A percentile compares a stretch with the other conserved stretches of the same genome.
phyloP scores from a whole-genome alignment of 2,113 vertebrate genomes.

The Australoheros scitulus region DNA sequence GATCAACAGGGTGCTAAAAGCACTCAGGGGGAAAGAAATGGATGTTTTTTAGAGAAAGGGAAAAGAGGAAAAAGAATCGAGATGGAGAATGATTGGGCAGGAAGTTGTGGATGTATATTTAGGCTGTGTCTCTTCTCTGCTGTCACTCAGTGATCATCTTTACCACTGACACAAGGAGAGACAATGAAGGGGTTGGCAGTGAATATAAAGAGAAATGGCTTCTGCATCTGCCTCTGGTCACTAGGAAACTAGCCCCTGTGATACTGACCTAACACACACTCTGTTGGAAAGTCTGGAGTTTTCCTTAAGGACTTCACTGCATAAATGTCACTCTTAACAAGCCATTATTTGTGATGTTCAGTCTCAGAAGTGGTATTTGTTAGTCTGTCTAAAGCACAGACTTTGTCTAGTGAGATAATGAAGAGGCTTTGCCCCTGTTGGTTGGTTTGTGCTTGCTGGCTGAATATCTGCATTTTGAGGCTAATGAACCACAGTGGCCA shows the following conservation, averaged over 20 bases:
- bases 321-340: not conserved
- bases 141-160: conserved; percentile 44
- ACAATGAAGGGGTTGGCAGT: conserved; percentile 18
- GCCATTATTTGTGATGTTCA: not conserved
- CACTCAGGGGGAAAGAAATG: conserved; percentile 47
- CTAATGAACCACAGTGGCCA: conserved; percentile 16
- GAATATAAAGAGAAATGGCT: conserved; percentile 18
- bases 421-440: not conserved
- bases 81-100: conserved; percentile 13
- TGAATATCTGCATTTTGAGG: not conserved
- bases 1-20: conserved; percentile 73
- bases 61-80: conserved; percentile 1
- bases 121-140: conserved; percentile 14
- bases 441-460: not conserved
- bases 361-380: not conserved
- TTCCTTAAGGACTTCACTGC: not conserved
- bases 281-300: not conserved
- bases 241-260: conserved; percentile 30
- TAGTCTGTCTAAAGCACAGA: not conserved
- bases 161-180: conserved; percentile 16
- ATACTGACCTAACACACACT: not conserved
- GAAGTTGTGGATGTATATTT: conserved; percentile 44
- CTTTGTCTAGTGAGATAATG: not conserved
- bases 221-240: conserved; percentile 18
- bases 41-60: conserved; percentile 25